phyloP scores from a whole-genome alignment of 1,140 invertebrate species.

The Heliconius congener region DNA sequence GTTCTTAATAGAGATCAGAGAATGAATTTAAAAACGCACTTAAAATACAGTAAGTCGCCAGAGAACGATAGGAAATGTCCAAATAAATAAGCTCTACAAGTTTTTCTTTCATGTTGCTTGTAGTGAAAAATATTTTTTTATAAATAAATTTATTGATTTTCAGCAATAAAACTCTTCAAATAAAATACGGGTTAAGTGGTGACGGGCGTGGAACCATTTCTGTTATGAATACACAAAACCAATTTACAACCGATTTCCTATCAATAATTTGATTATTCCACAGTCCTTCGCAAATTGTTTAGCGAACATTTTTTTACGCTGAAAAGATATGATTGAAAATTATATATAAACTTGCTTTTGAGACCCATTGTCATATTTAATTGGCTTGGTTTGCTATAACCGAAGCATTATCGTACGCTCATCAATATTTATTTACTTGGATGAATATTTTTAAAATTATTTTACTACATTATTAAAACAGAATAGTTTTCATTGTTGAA shows the following conservation, averaged over 20 bases:
- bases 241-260: constrained; percentile 24
- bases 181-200: constrained; percentile 42
- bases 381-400: too few relatives aligned
- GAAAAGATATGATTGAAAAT: too few relatives aligned
- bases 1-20: too few relatives aligned
- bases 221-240: constrained; percentile 34
- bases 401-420: too few relatives aligned
- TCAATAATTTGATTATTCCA: constrained; percentile 20
- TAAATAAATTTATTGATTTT: constrained; percentile 32
- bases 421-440: too few relatives aligned
- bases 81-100: neutral
- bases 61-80: neutral
- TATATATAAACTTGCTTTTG: neutral
- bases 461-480: too few relatives aligned
- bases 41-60: neutral
- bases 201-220: constrained; percentile 29
- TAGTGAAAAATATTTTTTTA: neutral
- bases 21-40: neutral
- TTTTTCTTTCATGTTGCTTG: neutral
- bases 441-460: too few relatives aligned
- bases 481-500: too few relatives aligned
- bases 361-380: neutral
- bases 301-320: neutral
- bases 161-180: constrained; percentile 35
- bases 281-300: constrained; percentile 19